phyloP scores from a whole-genome alignment of 1,140 invertebrate species.

The Sarcophaga bullata region DNA sequence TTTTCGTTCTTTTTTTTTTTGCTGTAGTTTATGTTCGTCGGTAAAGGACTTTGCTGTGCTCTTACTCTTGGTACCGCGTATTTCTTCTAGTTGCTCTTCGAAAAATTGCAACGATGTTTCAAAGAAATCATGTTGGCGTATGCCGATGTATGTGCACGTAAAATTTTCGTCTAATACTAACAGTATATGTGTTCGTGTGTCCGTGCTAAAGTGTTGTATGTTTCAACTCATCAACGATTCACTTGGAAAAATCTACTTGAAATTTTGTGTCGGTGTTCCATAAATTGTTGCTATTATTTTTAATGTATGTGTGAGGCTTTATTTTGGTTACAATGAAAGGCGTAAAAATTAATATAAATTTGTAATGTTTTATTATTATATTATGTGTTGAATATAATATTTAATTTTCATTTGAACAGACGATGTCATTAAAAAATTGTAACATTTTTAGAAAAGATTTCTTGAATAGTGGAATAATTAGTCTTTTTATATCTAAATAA shows the following conservation, averaged over 20 bases:
- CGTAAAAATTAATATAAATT: conserved; percentile 16
- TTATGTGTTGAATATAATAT: no score
- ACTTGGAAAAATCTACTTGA: conserved; percentile 10
- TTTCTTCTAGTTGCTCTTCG: neutral
- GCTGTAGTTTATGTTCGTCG: neutral
- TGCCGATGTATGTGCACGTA: neutral
- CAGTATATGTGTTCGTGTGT: neutral
- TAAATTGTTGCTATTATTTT: neutral
- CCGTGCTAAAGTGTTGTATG: neutral
- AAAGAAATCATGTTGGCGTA: neutral
- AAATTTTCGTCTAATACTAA: neutral
- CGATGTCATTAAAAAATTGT: no score
- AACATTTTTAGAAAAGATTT: no score
- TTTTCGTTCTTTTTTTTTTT: conserved; percentile 48
- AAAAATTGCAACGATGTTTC: conserved; percentile 21
- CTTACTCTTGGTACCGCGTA: neutral
- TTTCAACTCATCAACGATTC: conserved; percentile 25
- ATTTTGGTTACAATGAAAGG: neutral
- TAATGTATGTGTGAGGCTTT: neutral
- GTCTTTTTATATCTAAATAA: no score
- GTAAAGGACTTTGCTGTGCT: neutral
- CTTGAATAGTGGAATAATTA: no score
- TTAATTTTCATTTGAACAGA: no score
- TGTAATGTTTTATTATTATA: neutral
- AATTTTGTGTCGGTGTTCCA: neutral